Base-by-base conservation (phyloP, 2,113 vertebrate genomes). In the Pardalotus punctatus region DNA sequence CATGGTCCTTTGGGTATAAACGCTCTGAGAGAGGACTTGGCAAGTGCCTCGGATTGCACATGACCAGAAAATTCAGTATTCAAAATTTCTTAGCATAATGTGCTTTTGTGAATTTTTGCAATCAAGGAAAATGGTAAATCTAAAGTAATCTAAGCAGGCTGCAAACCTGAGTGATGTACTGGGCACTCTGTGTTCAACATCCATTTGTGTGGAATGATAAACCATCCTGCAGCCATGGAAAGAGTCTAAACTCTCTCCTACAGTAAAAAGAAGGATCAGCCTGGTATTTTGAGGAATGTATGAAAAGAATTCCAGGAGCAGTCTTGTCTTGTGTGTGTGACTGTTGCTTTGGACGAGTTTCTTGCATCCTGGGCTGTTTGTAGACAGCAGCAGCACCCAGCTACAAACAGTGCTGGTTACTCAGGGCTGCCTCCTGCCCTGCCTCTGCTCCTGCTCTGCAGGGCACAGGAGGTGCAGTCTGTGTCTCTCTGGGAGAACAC, bases 401-500 rank as follows among this genome's bases (percentile, higher is more conserved):
- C 11, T 62, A 5, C 0, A 0, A 7, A 3, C n/a, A 8, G 29
- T 45, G 81, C 82, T 57, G 11, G 3, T 33, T 31, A 3, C 28
- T 71, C 35, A 33, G 48, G 23, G 45, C 29, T 42, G 47, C 18
- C 40, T 53, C 36, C 25, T 54, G 25, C 15, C 14, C 42, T 14
- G 18, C 66, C 6, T 1, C n/a, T 86, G 56, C 48, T 71, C 24
- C 19, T 25, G 15, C 45, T 47, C 29, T 19, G 1, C 23, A 50
- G 65, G 40, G 42, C 29, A 33, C 15, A n/a, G 21, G 22, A 50
- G 11, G 5, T 69, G 27, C 28, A 51, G 5, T 72, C 27, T 48
- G 8, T 1, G 0, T 23, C 40, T 60, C 40, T 60, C 6, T 13
- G 31, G 27, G 29, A 82, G 27, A 19, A 1, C 43, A n/a, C 9